These are phyloP conservation scores for Heteromyza rotundicornis DNA, from an alignment of 2,888 invertebrate genomes.

Conservation along the genomic window DNA sequence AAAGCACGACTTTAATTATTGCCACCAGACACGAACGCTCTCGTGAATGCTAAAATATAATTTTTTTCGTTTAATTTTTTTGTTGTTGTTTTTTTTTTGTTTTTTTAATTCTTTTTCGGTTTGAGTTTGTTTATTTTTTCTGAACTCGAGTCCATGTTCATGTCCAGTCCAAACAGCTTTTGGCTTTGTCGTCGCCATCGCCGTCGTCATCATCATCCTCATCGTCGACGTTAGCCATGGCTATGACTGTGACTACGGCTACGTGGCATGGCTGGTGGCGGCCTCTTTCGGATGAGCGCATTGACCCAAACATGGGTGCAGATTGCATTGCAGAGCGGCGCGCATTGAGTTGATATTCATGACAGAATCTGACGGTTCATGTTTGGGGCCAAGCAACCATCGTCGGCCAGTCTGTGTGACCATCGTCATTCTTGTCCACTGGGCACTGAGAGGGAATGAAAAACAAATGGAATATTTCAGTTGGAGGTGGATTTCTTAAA, in stretches of 20 bases:
- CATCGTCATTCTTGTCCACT: too few relatives aligned
- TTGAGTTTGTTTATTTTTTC: neutral
- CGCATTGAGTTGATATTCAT: conserved; percentile 7
- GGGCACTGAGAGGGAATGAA: too few relatives aligned
- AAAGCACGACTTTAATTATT: conserved; percentile 42
- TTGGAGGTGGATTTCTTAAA: too few relatives aligned
- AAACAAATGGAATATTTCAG: too few relatives aligned
- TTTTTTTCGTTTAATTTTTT: conserved; percentile 14
- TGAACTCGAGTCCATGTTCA: conserved; percentile 10
- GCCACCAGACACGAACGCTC: conserved; percentile 41
- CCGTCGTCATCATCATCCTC: neutral
- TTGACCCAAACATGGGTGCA: conserved; percentile 18
- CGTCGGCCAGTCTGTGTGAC: too few relatives aligned
- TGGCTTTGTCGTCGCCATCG: conserved; percentile 3
- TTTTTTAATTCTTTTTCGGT: neutral
- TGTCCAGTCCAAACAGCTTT: neutral
- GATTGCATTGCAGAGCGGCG: neutral
- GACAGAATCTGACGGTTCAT: neutral
- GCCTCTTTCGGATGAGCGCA: conserved; percentile 13
- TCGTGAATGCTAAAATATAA: conserved; percentile 37
- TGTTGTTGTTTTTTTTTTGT: too few relatives aligned
- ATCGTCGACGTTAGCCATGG: too few relatives aligned
- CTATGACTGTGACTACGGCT: neutral
- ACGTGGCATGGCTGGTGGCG: neutral
- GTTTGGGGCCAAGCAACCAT: neutral